A percentile compares a stretch with the other conserved stretches of the same genome.
These are phyloP conservation scores for Drosophila fulvimacula DNA, from an alignment of 2,888 invertebrate genomes.

Conservation along the genomic window DNA sequence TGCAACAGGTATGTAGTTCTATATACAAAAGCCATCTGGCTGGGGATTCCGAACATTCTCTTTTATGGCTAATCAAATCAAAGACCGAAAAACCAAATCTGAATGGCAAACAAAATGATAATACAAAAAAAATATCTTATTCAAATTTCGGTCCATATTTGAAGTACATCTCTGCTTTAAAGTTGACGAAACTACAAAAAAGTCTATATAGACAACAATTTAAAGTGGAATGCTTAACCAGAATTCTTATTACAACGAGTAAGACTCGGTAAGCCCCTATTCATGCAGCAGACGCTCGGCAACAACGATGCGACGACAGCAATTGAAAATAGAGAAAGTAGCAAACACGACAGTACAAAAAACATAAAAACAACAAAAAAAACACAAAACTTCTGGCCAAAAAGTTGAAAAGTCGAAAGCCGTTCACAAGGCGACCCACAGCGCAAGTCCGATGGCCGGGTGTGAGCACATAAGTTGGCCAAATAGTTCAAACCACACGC, in stretches of 20 bases:
- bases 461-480: constrained; percentile 18
- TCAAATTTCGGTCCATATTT: background rate
- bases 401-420: constrained; percentile 67
- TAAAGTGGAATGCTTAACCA: constrained; percentile 1
- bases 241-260: constrained; percentile 11
- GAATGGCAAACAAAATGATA: background rate
- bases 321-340: constrained; percentile 77
- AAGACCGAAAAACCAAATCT: background rate
- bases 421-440: constrained; percentile 46
- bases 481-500: constrained; percentile 25
- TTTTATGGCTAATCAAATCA: background rate
- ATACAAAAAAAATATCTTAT: background rate
- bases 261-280: constrained; percentile 41
- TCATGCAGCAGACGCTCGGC: constrained; percentile 34
- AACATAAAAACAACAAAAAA: constrained; percentile 11
- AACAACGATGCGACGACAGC: constrained; percentile 41
- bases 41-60: background rate
- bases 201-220: background rate
- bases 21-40: constrained; percentile 3
- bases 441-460: constrained; percentile 6
- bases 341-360: constrained; percentile 45
- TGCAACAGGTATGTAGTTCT: constrained; percentile 37
- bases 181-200: background rate
- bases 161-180: background rate
- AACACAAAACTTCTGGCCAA: constrained; percentile 57